phyloP scores from a whole-genome alignment of 30 jellyfish, hydroid and myxozoan species.

The Aurelia aurita region DNA sequence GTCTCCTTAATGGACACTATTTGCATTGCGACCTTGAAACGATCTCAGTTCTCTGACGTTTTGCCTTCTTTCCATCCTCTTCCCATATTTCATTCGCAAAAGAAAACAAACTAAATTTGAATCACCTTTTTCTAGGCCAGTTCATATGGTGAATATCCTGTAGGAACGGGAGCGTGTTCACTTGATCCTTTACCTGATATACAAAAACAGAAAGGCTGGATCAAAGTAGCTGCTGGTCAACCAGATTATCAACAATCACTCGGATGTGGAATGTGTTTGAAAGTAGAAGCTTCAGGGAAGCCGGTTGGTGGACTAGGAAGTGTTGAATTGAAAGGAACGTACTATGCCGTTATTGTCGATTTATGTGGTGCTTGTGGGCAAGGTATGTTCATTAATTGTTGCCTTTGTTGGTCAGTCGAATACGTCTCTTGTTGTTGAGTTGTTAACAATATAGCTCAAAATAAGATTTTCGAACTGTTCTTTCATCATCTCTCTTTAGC shows the following conservation, averaged over 20 bases:
- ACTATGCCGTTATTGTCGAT: conserved; percentile 70
- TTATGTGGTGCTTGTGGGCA: conserved; percentile 78
- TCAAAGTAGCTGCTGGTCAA: conserved; percentile 91
- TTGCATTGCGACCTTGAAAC: too few relatives aligned
- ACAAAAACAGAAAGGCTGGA: conserved; percentile 72
- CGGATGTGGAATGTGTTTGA: conserved; percentile 76
- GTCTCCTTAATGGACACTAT: too few relatives aligned
- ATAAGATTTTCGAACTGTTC: too few relatives aligned
- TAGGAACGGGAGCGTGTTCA: conserved; percentile 81
- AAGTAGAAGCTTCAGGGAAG: conserved; percentile 72
- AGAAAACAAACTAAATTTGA: not conserved
- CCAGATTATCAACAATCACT: conserved; percentile 58
- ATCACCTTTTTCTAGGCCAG: conserved; percentile 46
- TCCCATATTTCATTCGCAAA: not conserved
- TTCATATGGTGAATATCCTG: conserved; percentile 82
- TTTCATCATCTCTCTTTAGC: too few relatives aligned
- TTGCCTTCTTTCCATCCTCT: too few relatives aligned
- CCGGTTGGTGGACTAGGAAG: conserved; percentile 68
- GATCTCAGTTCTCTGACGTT: not conserved
- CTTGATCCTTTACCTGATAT: conserved; percentile 78
- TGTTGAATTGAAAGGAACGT: conserved; percentile 61
- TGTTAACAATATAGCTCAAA: too few relatives aligned
- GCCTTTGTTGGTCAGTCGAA: too few relatives aligned
- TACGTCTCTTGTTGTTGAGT: too few relatives aligned
- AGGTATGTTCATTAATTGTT: conserved; percentile 4